Percentiles rank a stretch among this genome's conserved stretches.
These are phyloP conservation scores for Drosophila tani DNA, from an alignment of 1,140 invertebrate species.

Conservation along the genomic window DNA sequence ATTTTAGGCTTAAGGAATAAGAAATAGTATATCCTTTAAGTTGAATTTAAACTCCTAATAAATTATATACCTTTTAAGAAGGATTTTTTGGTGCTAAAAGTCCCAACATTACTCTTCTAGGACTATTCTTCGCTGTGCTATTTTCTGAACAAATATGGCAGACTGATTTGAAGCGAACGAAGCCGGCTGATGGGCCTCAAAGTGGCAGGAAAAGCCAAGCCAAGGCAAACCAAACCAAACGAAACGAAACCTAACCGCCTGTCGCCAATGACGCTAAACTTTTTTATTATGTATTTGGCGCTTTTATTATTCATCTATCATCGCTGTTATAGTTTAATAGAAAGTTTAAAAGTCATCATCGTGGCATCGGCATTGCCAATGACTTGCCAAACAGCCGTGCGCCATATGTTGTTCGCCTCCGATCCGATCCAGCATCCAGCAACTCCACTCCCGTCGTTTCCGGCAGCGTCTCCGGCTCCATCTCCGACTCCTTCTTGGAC, in stretches of 20 bases:
- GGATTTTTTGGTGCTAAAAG: background rate
- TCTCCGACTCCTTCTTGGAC: background rate
- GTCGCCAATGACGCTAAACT: slow-evolving; percentile 74
- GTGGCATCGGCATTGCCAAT: slow-evolving; percentile 58
- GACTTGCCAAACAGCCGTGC: slow-evolving; percentile 64
- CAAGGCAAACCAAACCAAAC: slow-evolving; percentile 5
- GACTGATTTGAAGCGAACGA: slow-evolving; percentile 49
- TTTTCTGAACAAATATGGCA: slow-evolving; percentile 63
- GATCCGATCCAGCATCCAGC: slow-evolving; percentile 2
- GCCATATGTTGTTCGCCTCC: slow-evolving; percentile 52
- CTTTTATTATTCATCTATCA: slow-evolving; percentile 83
- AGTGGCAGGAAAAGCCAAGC: slow-evolving; percentile 29
- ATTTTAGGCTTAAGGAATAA: too few species aligned
- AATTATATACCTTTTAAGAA: background rate
- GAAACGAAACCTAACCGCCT: slow-evolving; percentile 32
- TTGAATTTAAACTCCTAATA: background rate
- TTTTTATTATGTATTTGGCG: slow-evolving; percentile 81
- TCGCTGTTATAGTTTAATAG: slow-evolving; percentile 83
- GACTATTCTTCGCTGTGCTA: background rate
- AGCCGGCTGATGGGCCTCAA: slow-evolving; percentile 37
- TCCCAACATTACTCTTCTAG: too few species aligned
- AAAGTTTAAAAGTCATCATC: slow-evolving; percentile 83
- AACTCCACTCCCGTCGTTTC: slow-evolving; percentile 8
- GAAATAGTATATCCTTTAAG: too few species aligned
- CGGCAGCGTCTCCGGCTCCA: slow-evolving; percentile 3